Conservation (phyloP, 2,113 vertebrate genomes). For the Fulmarus glacialis region DNA sequence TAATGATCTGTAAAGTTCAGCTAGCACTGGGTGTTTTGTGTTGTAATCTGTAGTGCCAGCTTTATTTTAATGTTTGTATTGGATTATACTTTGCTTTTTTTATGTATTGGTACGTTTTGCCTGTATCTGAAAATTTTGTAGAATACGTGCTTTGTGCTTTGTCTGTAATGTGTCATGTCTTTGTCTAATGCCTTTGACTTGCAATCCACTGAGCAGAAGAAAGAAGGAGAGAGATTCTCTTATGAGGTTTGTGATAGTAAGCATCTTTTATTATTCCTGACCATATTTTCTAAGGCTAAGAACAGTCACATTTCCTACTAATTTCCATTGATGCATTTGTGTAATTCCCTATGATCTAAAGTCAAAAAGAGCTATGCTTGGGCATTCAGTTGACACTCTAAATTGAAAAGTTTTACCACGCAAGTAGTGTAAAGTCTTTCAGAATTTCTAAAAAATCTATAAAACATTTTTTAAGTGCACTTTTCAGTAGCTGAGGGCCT, state of each 20-base stretch:
- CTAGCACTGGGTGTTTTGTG: slow-evolving; percentile 8
- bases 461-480: slow-evolving; percentile 1
- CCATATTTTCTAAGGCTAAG: neutral
- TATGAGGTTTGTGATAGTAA: slow-evolving; percentile 95
- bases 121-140: slow-evolving; percentile 11
- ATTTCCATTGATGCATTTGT: slow-evolving; percentile 1
- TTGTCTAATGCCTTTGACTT: slow-evolving; percentile 78
- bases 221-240: slow-evolving; percentile 97
- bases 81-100: slow-evolving; percentile 24
- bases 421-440: neutral
- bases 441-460: neutral
- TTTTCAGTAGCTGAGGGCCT: slow-evolving; percentile 3
- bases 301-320: neutral
- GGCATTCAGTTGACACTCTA: neutral
- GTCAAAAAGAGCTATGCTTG: neutral
- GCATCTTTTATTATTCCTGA: slow-evolving; percentile 60
- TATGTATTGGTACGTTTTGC: neutral
- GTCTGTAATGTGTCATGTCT: slow-evolving; percentile 87
- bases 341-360: neutral
- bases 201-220: slow-evolving; percentile 89
- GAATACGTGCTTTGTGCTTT: slow-evolving; percentile 68
- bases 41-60: slow-evolving; percentile 16
- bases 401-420: neutral
- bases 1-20: slow-evolving; percentile 64
- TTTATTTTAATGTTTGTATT: slow-evolving; percentile 36